Percentiles rank a stretch among this genome's conserved stretches.
These are phyloP conservation scores for Athalia cordata DNA, from an alignment of 2,888 invertebrate species.

Conservation along the genomic window DNA sequence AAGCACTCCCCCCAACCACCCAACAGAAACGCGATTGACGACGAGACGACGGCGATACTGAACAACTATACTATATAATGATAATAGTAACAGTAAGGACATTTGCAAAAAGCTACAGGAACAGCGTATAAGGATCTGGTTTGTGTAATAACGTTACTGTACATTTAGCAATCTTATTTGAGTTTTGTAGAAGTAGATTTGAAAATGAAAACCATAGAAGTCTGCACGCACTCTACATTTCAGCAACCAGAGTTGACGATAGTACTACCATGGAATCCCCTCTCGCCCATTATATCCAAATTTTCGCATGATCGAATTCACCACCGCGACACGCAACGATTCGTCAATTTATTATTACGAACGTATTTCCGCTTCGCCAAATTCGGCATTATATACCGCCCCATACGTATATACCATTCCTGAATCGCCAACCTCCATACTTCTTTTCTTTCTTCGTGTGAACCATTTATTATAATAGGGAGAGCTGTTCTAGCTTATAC, in stretches of 20 bases:
- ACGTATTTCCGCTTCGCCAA: background rate
- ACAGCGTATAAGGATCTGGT: no score
- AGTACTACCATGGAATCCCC: background rate
- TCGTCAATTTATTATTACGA: slow-evolving; percentile 38
- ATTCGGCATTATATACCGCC: background rate
- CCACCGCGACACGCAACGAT: slow-evolving; percentile 12
- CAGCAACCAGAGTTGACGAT: background rate
- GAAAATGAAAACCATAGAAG: background rate
- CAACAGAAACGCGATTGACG: no score
- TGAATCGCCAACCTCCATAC: background rate
- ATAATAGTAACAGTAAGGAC: no score
- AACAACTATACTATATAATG: no score
- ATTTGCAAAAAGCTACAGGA: no score
- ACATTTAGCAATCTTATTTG: background rate
- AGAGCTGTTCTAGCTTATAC: background rate
- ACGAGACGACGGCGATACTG: no score
- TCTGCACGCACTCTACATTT: background rate
- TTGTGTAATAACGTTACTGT: no score
- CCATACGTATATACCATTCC: background rate
- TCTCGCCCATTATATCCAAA: slow-evolving; percentile 6
- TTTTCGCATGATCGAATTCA: slow-evolving; percentile 29
- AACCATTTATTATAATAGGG: slow-evolving; percentile 2
- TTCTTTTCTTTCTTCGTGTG: background rate
- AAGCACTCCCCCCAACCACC: no score
- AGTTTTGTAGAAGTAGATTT: background rate